Evolutionary conservation across 2,888 invertebrate species (phyloP).

Genomic region (Eristalinus sepulchralis): DNA sequence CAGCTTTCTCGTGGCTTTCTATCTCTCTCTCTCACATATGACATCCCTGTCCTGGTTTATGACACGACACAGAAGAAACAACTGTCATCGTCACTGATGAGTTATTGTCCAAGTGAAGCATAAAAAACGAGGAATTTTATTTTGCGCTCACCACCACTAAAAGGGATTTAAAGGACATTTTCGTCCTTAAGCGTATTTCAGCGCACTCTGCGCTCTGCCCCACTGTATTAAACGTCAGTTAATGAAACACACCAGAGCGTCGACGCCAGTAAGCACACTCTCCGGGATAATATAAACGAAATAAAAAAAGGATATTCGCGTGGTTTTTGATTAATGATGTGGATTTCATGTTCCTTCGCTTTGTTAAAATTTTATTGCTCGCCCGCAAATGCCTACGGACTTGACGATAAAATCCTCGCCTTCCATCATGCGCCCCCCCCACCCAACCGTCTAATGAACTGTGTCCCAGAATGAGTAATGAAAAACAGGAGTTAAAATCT

Average conservation of each 20-base stretch:
- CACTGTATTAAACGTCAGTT: conserved; percentile 41
- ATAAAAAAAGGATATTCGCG: conserved; percentile 57
- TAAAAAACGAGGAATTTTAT: not conserved
- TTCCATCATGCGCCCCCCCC: not conserved
- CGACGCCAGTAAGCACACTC: not conserved
- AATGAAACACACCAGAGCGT: conserved; percentile 27
- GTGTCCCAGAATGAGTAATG: conserved; percentile 56
- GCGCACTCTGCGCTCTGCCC: not conserved
- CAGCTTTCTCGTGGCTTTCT: conserved; percentile 4
- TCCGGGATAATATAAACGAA: conserved; percentile 50
- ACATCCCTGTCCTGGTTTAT: not conserved
- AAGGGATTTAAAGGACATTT: conserved; percentile 60
- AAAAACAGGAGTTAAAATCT: conserved; percentile 63
- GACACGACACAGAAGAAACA: conserved; percentile 35
- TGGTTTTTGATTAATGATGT: conserved; percentile 68
- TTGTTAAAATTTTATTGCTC: conserved; percentile 45
- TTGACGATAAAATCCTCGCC: conserved; percentile 46
- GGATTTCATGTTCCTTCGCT: conserved; percentile 51
- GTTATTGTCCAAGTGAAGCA: conserved; percentile 37
- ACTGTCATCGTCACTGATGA: conserved; percentile 62
- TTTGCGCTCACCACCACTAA: conserved; percentile 16
- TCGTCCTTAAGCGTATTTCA: conserved; percentile 44
- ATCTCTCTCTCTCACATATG: not conserved
- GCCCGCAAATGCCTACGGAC: conserved; percentile 20
- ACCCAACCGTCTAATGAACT: conserved; percentile 56